Evolutionary conservation across 2,888 invertebrate species (phyloP).

Genomic region (Blomia tropicalis): DNA sequence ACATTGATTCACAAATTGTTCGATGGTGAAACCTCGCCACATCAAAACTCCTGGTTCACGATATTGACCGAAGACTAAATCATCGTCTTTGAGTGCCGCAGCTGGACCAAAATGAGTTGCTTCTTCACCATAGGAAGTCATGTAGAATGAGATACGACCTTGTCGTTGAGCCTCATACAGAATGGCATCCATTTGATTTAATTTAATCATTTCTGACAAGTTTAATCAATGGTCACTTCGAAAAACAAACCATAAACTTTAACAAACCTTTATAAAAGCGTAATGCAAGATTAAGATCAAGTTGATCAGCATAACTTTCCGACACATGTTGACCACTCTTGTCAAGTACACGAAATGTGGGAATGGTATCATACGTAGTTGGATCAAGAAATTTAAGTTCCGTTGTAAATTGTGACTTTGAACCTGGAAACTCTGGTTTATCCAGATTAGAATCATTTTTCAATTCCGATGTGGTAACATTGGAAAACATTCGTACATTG

Average conservation of each 20-base stretch:
- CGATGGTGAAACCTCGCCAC: slow-evolving; percentile 69
- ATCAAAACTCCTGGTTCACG: slow-evolving; percentile 81
- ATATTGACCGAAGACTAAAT: slow-evolving; percentile 90
- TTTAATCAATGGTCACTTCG: not conserved
- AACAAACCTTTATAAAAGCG: slow-evolving; percentile 19
- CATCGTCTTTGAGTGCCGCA: slow-evolving; percentile 60
- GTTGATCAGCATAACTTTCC: slow-evolving; percentile 40
- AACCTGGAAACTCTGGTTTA: slow-evolving; percentile 46
- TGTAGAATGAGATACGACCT: slow-evolving; percentile 95
- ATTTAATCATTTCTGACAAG: slow-evolving; percentile 54
- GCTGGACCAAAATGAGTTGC: slow-evolving; percentile 88
- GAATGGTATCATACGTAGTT: slow-evolving; percentile 45
- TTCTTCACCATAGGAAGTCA: slow-evolving; percentile 97
- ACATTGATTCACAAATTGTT: slow-evolving; percentile 83
- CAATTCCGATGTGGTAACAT: not conserved
- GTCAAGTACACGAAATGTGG: slow-evolving; percentile 62
- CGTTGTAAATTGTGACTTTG: slow-evolving; percentile 46
- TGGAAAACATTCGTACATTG: too few relatives aligned
- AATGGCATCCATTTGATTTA: slow-evolving; percentile 85
- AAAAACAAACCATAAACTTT: not conserved
- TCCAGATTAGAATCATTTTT: slow-evolving; percentile 29
- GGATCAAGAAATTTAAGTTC: slow-evolving; percentile 45
- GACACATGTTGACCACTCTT: slow-evolving; percentile 47
- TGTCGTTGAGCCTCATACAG: slow-evolving; percentile 88
- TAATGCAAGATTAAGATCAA: slow-evolving; percentile 29